Evolutionary conservation across 1,140 invertebrate genomes (phyloP).

Genomic region (Aphaenogaster floridana): DNA sequence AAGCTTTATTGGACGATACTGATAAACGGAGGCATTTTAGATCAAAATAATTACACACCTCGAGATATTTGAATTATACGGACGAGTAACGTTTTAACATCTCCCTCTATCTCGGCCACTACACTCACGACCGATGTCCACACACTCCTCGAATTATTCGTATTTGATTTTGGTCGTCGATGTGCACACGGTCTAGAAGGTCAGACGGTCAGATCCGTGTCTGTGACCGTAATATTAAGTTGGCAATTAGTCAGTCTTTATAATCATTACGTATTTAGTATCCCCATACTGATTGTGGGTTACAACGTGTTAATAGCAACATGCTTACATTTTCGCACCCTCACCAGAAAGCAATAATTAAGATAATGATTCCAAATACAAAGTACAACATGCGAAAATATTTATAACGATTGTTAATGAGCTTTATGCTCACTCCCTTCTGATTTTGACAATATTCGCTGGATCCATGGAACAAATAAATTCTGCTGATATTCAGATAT

Average conservation of each 20-base stretch:
- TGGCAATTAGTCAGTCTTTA: not conserved
- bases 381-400: not conserved
- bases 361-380: not conserved
- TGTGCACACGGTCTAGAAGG: not conserved
- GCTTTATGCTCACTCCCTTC: not conserved
- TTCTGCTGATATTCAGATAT: not conserved
- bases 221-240: not conserved
- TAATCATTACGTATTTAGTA: not conserved
- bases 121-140: not conserved
- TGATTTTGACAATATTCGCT: not conserved
- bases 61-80: not conserved
- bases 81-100: slow-evolving; percentile 5
- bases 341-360: not conserved
- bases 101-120: too few relatives aligned
- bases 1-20: not conserved
- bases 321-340: not conserved
- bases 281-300: not conserved
- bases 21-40: not conserved
- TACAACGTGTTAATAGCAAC: not conserved
- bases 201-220: not conserved
- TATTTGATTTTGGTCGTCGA: not conserved
- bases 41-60: not conserved
- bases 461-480: not conserved
- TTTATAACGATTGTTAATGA: not conserved
- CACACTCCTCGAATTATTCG: slow-evolving; percentile 8